A percentile compares a stretch with the other conserved stretches of the same genome.
phyloP scores from a whole-genome alignment of 2,888 invertebrate species.

The Xylota segnis region DNA sequence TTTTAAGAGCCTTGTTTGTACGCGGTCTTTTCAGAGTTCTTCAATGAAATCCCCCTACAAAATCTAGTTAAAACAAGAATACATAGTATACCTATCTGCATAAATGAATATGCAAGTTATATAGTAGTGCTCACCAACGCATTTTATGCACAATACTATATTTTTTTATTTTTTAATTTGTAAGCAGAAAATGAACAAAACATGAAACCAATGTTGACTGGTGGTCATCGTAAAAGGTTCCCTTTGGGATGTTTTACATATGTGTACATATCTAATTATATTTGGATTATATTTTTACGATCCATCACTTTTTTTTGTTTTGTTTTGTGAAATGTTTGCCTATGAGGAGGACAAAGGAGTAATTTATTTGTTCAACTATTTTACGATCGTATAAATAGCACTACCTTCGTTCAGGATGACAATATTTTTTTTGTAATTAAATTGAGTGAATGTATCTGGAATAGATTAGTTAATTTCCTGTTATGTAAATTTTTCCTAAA shows the following conservation, averaged over 20 bases:
- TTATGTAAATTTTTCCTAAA: background rate
- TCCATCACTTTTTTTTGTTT: constrained; percentile 8
- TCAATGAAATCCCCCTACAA: background rate
- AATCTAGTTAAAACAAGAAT: constrained; percentile 8
- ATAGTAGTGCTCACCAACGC: constrained; percentile 22
- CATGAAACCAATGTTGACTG: constrained; percentile 1
- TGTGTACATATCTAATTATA: constrained; percentile 22
- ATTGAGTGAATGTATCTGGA: background rate
- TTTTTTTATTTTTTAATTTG: constrained; percentile 9
- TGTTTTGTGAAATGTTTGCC: constrained; percentile 24
- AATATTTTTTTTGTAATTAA: background rate
- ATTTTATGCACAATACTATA: constrained; percentile 10
- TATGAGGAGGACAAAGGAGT: constrained; percentile 18
- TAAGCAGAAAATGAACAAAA: background rate
- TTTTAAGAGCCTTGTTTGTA: background rate
- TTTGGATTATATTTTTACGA: constrained; percentile 40
- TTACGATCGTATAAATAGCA: constrained; percentile 36
- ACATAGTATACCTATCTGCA: background rate
- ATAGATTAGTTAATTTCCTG: background rate
- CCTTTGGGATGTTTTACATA: background rate
- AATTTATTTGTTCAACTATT: constrained; percentile 21
- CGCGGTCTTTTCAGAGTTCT: constrained; percentile 3
- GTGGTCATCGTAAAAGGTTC: background rate
- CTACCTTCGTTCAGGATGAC: background rate
- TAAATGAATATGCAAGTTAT: constrained; percentile 31